Base-by-base conservation (phyloP, 2,797 vertebrate species). In the Nyctalus aviator region DNA sequence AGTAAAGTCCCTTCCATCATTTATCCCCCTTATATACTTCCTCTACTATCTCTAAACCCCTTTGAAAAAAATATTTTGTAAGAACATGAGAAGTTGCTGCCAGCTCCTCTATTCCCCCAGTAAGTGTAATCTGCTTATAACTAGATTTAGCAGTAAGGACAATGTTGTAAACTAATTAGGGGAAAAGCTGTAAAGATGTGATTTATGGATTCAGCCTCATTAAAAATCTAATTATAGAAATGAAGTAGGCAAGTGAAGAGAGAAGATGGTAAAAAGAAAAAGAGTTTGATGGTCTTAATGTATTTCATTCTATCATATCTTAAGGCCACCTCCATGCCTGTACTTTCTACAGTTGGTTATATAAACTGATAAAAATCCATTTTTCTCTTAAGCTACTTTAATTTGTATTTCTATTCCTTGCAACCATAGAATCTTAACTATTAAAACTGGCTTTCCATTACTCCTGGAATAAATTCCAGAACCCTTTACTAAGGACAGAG, bases 371-470 rank as follows among this genome's bases (percentile, higher is more conserved):
- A 73, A 66, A 95, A 84, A 68, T 55, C 30, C 8, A n/a, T 75
- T 84, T 87, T 87, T 87, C 55, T 78, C 76, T 87, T 69, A 59
- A 59, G 27, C 57, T 85, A 32, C 75, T 85, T 73, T 32, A 59
- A 69, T 20, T 68, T 66, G 7, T n/a, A 68, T 73, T 75, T 87
- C 48, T 82, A 41, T 76, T 59, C 37, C 41, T 83, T 59, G 9
- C 20, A 46, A 78, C 30, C 41, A 86, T 27, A 68, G 77, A 91
- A 84, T 62, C 41, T 82, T 48, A 77, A 55, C 55, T 85, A 66
- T 57, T 23, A 78, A 41, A 59, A 69, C 27, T 48, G 25, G 46
- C 37, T 46, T 76, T 68, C 6, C 50, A 59, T 53, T 84, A 35
- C 55, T 78, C 35, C 64, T 25, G 44, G 27, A 46, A 44, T 66